Base-by-base conservation (phyloP, 2,113 vertebrate genomes). In the Telmatochromis bifrenatus region DNA sequence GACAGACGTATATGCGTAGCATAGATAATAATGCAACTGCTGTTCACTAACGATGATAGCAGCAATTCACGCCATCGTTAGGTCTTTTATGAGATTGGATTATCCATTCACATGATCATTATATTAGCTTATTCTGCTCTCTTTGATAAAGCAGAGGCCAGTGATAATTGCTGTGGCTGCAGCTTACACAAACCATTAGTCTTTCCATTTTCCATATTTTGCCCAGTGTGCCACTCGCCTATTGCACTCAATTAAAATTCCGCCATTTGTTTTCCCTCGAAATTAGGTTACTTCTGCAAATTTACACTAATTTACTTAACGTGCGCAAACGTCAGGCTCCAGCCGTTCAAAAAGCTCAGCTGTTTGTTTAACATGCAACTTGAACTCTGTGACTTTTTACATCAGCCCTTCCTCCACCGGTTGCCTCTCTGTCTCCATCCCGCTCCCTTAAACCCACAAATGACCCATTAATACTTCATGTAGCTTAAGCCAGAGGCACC, bases 251-350 rank as follows among this genome's bases (percentile, higher is more conserved):
- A 95, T 96, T 95, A 94, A 96, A 96, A 96, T 95, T 95, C 95
- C 81, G 58, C 91, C 93, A 93, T 95, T 96, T 96, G 94, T 96
- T 96, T 96, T 96, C 93, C 87, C 92, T 94, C 87, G 77, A 96
- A 97, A 96, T 97, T 95, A 95, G 83, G 95, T 96, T 97, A 96
- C 94, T 95, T 95, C 92, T 94, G 93, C 94, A 96, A 96, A 96
- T 96, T 93, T 95, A 94, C 95, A 95, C 95, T 95, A 94, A 97
- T 96, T 95, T 93, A 95, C 93, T 96, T 96, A 96, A 95, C 93
- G 92, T 93, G 84, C 70, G 55, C 91, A 91, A 94, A 96, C 87
- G 92, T 94, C 90, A 56, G 92, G 79, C 91, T 90, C 85, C 91
- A 68, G 88, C 89, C 92, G 58, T 82, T 93, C 86, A 91, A 93